Evolutionary conservation across 2,113 vertebrate species (phyloP).

Genomic region (Cyprinodon brontotheroides): DNA sequence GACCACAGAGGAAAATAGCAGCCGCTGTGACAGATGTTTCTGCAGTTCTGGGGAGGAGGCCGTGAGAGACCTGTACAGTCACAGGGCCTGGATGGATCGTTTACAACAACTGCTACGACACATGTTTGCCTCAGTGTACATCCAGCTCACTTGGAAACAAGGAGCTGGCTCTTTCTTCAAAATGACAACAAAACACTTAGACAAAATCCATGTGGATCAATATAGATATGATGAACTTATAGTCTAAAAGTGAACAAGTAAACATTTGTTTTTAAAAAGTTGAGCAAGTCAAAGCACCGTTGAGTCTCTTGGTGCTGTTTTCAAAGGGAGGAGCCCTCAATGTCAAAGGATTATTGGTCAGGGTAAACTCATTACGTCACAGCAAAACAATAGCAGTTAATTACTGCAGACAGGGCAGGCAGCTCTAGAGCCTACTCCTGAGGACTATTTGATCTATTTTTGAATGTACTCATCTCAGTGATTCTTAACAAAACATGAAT

Average conservation of each 20-base stretch:
- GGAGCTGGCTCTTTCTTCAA: conserved; percentile 36
- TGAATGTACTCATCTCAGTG: background rate
- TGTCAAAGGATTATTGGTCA: conserved; percentile 50
- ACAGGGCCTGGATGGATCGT: conserved; percentile 54
- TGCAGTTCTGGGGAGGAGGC: conserved; percentile 64
- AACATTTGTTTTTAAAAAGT: too few species aligned
- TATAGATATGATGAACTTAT: background rate
- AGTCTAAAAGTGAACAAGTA: background rate
- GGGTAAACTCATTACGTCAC: conserved; percentile 54
- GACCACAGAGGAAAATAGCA: conserved; percentile 73
- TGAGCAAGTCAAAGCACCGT: background rate
- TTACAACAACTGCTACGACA: conserved; percentile 71
- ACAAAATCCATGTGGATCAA: background rate
- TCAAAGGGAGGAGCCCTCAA: conserved; percentile 36
- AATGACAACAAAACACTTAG: conserved; percentile 13
- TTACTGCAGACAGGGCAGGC: conserved; percentile 50
- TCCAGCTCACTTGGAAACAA: conserved; percentile 36
- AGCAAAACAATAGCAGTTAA: conserved; percentile 59
- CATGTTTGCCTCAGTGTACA: conserved; percentile 56
- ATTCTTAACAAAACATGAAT: background rate
- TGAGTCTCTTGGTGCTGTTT: conserved; percentile 29
- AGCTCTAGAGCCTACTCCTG: conserved; percentile 8
- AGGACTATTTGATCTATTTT: background rate
- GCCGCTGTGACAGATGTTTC: conserved; percentile 78
- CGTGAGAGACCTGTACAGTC: conserved; percentile 65